Evolutionary conservation across 2,113 vertebrate species (phyloP).

Genomic region (Mirounga angustirostris): DNA sequence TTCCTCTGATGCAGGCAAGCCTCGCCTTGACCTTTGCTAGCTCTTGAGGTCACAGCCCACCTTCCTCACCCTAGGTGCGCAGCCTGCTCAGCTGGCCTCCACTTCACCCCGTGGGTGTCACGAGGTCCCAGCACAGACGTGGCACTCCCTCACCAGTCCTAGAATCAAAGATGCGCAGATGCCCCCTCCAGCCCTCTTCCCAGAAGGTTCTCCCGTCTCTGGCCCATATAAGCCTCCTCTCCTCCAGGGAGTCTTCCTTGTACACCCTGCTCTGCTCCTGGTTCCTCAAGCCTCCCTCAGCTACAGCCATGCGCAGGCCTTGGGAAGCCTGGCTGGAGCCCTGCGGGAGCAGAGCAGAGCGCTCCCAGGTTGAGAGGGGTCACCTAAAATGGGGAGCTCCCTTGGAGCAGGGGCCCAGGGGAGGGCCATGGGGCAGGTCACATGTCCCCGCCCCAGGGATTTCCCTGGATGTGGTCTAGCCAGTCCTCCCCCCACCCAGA

Average conservation of each 20-base stretch:
- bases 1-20: neutral
- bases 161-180: neutral
- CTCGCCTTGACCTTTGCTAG: neutral
- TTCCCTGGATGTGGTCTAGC: neutral
- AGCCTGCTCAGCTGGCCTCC: fast-evolving
- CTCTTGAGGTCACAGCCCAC: neutral
- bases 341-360: neutral
- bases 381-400: neutral
- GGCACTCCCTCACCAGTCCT: neutral
- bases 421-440: neutral
- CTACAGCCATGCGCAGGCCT: fast-evolving
- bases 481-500: neutral
- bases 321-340: neutral
- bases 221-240: neutral
- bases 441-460: neutral
- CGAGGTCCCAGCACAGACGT: neutral
- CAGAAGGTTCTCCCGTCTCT: neutral
- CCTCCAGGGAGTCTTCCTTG: neutral
- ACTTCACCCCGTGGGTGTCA: neutral
- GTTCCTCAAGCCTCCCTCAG: neutral
- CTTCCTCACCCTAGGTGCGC: neutral
- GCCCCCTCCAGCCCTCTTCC: neutral
- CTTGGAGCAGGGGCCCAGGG: neutral
- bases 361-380: neutral
- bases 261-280: neutral